phyloP scores from a whole-genome alignment of 1,140 invertebrate species.

The Contarinia nasturtii region DNA sequence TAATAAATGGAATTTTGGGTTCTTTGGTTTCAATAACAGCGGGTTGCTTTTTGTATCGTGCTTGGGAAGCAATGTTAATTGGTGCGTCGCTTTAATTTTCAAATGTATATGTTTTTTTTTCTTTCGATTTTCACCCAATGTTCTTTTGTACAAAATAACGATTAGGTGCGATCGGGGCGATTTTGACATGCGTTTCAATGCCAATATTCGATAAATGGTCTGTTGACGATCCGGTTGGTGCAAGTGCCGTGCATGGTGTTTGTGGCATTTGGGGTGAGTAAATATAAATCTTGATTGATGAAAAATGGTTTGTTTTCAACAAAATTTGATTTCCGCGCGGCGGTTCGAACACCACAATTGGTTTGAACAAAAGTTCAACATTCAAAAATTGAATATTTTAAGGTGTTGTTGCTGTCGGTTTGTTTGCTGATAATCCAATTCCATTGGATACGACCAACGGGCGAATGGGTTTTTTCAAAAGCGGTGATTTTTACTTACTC shows the following conservation, averaged over 20 bases:
- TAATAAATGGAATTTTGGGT: constrained; percentile 79
- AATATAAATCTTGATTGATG: background rate
- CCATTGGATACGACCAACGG: constrained; percentile 60
- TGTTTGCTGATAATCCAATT: constrained; percentile 73
- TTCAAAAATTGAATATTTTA: constrained; percentile 12
- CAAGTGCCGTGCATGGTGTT: constrained; percentile 71
- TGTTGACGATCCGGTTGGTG: constrained; percentile 83
- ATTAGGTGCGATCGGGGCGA: constrained; percentile 54
- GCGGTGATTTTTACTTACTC: constrained; percentile 71
- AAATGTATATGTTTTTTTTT: too few relatives aligned
- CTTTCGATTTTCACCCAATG: too few relatives aligned
- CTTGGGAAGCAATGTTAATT: constrained; percentile 71
- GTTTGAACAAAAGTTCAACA: background rate
- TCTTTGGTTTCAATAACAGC: constrained; percentile 78
- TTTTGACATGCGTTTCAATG: constrained; percentile 46
- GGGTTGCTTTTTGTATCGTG: constrained; percentile 69
- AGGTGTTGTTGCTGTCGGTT: constrained; percentile 72
- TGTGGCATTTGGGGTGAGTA: constrained; percentile 36
- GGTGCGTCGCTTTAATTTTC: too few relatives aligned
- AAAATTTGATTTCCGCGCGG: background rate
- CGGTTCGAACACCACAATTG: background rate
- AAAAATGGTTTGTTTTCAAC: background rate
- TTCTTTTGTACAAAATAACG: too few relatives aligned
- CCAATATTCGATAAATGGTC: constrained; percentile 53
- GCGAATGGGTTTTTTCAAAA: constrained; percentile 59